phyloP scores from a whole-genome alignment of 2,888 invertebrate species.

The Colletes collaris region DNA sequence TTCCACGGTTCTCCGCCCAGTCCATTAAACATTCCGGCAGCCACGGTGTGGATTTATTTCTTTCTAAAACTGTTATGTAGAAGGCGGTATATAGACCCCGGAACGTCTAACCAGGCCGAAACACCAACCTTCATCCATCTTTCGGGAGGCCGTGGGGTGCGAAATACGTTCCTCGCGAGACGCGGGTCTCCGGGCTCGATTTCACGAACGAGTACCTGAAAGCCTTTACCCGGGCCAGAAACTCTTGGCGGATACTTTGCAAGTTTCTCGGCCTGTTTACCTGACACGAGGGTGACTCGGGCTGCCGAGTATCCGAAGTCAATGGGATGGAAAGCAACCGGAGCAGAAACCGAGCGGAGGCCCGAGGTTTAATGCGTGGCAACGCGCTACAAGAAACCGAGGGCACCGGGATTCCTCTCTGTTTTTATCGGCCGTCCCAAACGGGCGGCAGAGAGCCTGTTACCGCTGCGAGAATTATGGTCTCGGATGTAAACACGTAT shows the following conservation, averaged over 20 bases:
- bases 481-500: constrained; percentile 69
- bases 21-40: constrained; percentile 53
- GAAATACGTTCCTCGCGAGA: constrained; percentile 55
- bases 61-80: constrained; percentile 56
- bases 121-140: constrained; percentile 59
- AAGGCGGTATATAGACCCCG: constrained; percentile 25
- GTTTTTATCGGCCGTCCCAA: constrained; percentile 66
- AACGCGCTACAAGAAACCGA: constrained; percentile 29
- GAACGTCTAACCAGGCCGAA: constrained; percentile 56
- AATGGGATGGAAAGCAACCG: constrained; percentile 80
- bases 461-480: constrained; percentile 69
- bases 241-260: constrained; percentile 78
- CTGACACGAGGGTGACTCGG: constrained; percentile 71
- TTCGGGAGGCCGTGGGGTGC: constrained; percentile 59
- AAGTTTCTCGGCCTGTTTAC: constrained; percentile 80
- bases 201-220: constrained; percentile 71
- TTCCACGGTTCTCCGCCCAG: constrained; percentile 35
- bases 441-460: constrained; percentile 26
- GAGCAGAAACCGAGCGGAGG: constrained; percentile 71
- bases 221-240: constrained; percentile 59
- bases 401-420: constrained; percentile 52
- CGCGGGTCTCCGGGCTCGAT: constrained; percentile 58
- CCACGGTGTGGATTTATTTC: constrained; percentile 41
- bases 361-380: constrained; percentile 74
- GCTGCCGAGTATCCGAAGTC: constrained; percentile 71